These are phyloP conservation scores for Coptotermes formosanus DNA, from an alignment of 1,140 invertebrate species.

Conservation along the genomic window DNA sequence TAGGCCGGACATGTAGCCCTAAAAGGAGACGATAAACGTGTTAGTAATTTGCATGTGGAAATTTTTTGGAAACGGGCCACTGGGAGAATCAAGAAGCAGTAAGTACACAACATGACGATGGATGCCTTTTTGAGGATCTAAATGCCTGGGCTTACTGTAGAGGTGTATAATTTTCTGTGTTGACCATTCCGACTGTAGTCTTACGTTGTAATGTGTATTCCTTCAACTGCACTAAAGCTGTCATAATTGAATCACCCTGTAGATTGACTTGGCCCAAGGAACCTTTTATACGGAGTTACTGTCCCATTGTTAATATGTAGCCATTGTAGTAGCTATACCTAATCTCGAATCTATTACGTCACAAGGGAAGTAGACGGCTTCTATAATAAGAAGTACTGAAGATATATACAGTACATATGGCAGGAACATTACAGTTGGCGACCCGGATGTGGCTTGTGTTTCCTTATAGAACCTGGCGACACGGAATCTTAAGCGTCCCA, in stretches of 20 bases:
- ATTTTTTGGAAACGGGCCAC: too few relatives aligned
- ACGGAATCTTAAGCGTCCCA: background rate
- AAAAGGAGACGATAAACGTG: too few relatives aligned
- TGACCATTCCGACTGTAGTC: too few relatives aligned
- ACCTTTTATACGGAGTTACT: background rate
- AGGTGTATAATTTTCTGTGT: too few relatives aligned
- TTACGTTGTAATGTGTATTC: too few relatives aligned
- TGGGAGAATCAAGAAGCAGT: too few relatives aligned
- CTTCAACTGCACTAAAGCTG: too few relatives aligned
- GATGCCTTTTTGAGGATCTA: too few relatives aligned
- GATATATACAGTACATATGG: background rate
- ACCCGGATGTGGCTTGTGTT: background rate
- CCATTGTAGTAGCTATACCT: background rate
- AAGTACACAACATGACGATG: too few relatives aligned
- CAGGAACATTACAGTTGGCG: background rate
- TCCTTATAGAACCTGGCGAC: background rate
- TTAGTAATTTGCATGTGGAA: too few relatives aligned
- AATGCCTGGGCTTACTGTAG: too few relatives aligned
- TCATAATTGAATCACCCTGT: background rate
- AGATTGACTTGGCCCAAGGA: background rate
- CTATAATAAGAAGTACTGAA: background rate
- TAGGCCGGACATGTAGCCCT: too few relatives aligned
- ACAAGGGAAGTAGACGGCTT: background rate
- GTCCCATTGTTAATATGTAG: background rate
- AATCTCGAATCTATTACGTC: background rate